Base-by-base conservation (phyloP, 2,113 vertebrate species). In the Camelus dromedarius region DNA sequence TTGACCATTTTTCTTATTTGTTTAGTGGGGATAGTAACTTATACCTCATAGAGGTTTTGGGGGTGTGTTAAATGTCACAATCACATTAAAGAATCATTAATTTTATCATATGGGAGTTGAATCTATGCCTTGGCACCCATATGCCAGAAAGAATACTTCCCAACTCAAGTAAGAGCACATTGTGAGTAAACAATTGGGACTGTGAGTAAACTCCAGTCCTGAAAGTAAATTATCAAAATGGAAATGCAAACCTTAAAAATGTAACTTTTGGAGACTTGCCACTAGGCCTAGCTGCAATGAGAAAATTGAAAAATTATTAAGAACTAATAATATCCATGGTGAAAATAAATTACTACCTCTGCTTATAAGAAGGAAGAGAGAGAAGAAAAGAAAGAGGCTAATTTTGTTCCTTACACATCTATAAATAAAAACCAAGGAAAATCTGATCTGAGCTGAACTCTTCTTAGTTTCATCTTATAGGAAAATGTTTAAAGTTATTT, bases 161-260 rank as follows among this genome's bases (percentile, higher is more conserved):
- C 35, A 77, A 54, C 11, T 87, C 46, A 92, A 76, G 60, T 52
- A 54, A 92, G 42, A 94, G 58, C 73, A 80, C 32, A 19, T 11
- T 56, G 10, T 15, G n/a, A 69, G 56, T 13, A 3, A 93, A 77
- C 10, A 42, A 42, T 42, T 62, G 20, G 32, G 80, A 87, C 24
- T 62, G 10, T 15, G n/a, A 69, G 56, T 13, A 3, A 93, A 77
- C 10, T 73, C 50, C 2, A 35, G n/a, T 79, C n/a, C 56, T 88
- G 28, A 50, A 88, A 58, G n/a, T 69, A 48, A 85, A 73, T 86
- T 84, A 56, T 84, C 79, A 89, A 83, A 58, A 82, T 83, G 38
- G 46, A 86, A 86, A 79, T 30, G 1, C 24, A 73, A 91, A 84
- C 2, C 75, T 94, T 80, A 70, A 30, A 58, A 66, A 64, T 89